Conservation (phyloP, 2,113 vertebrate genomes). For the Bujurquina vittata region DNA sequence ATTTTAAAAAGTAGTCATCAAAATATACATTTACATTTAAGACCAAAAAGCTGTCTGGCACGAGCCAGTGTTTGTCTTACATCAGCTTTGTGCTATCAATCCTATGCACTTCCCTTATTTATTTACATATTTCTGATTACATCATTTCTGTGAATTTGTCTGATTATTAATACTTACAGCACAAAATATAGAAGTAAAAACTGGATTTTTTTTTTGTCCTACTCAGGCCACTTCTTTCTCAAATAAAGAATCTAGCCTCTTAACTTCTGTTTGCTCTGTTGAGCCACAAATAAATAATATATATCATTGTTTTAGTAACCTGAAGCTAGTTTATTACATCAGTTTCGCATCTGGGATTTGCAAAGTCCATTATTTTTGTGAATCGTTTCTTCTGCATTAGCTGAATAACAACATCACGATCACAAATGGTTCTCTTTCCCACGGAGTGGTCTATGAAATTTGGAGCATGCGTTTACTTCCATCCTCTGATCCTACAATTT, state of each 20-base stretch:
- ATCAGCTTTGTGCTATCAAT: too few species aligned
- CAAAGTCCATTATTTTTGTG: background rate
- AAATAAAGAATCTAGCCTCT: background rate
- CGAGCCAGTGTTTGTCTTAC: too few species aligned
- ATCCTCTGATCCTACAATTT: conserved; percentile 60
- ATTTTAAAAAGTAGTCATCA: too few species aligned
- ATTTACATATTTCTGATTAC: background rate
- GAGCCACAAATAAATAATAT: too few species aligned
- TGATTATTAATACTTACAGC: background rate
- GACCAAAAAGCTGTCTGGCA: too few species aligned
- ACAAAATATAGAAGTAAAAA: background rate
- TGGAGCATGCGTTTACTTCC: conserved; percentile 31
- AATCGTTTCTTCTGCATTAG: background rate
- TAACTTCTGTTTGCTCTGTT: background rate
- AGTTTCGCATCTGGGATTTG: background rate
- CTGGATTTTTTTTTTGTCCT: background rate
- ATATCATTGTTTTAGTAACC: background rate
- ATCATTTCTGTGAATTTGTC: background rate
- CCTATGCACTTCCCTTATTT: background rate
- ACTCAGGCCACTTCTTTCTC: background rate
- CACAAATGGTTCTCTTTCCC: background rate
- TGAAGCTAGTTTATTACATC: too few species aligned
- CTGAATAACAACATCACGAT: background rate
- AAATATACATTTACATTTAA: too few species aligned
- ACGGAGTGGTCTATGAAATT: conserved; percentile 1